Base-by-base conservation (phyloP, 1,140 invertebrate species). In the Argopecten irradians region DNA sequence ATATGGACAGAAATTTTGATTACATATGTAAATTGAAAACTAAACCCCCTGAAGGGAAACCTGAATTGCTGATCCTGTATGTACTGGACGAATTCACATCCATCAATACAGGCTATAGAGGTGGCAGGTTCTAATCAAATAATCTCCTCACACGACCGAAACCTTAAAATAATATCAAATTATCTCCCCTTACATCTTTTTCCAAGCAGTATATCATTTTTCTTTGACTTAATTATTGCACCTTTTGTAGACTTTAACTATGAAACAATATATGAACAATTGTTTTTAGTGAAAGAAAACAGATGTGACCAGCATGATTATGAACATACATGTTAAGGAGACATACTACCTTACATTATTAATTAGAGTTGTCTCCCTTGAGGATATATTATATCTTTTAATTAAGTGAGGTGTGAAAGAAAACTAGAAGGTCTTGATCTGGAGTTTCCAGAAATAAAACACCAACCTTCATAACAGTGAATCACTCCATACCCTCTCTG, bases 1-100 rank as follows among this genome's bases (percentile, higher is more conserved):
- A 71, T 71, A 71, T 71, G 55, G 7, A n/a, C 55, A 71, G 55
- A 71, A 71, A 71, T 71, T n/a, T 71, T 71, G 55, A 71, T 71
- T 71, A 71, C 55, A 11, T 71, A 71, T 71, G 55, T 71, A 71
- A 71, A 71, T 71, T 71, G 55, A 71, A 71, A 71, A 71, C 55
- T 71, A 28, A 71, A 55, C 43, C n/a, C 55, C 55, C 55, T 71
- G 22, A 71, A 71, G 22, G 55, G 55, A 71, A 11, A 71, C 55
- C 28, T 3, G 43, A 46, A 46, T 46, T 71, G 55, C 22, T 71
- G n/a, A 71, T 71, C 28, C 55, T n/a, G 55, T 71, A 71, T 71
- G 55, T 71, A 71, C 55, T 3, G 22, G 55, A 28, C 28, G 55
- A 71, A 71, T 71, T 28, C 55, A 28, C 55, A 71, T 71, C 55